Percentiles rank a stretch among this genome's conserved stretches.
These are phyloP conservation scores for Parnassius glacialis DNA, from an alignment of 2,888 invertebrate species.

Conservation along the genomic window DNA sequence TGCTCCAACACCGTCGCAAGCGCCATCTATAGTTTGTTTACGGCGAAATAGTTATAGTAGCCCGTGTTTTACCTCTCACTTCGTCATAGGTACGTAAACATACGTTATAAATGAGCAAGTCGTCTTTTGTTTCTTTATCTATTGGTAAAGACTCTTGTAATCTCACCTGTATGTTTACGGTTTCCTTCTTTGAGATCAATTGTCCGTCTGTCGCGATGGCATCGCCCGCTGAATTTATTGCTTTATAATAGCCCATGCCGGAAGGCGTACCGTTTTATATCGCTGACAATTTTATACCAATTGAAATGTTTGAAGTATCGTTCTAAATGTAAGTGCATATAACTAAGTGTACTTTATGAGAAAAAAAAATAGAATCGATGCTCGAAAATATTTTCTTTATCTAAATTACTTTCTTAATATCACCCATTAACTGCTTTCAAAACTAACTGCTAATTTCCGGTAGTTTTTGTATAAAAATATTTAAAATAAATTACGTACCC, in stretches of 20 bases:
- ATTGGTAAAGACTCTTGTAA: slow-evolving; percentile 44
- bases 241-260: slow-evolving; percentile 55
- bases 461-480: too few relatives aligned
- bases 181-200: slow-evolving; percentile 38
- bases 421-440: too few relatives aligned
- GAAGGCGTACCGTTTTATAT: slow-evolving; percentile 54
- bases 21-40: slow-evolving; percentile 48
- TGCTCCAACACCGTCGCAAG: slow-evolving; percentile 42
- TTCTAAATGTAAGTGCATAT: background rate
- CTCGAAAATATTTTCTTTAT: too few relatives aligned
- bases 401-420: too few relatives aligned
- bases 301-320: slow-evolving; percentile 36
- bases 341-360: background rate
- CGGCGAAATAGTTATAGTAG: slow-evolving; percentile 49
- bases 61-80: slow-evolving; percentile 60
- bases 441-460: too few relatives aligned
- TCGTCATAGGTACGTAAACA: slow-evolving; percentile 52
- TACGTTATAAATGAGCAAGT: slow-evolving; percentile 65
- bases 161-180: slow-evolving; percentile 47
- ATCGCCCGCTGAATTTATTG: slow-evolving; percentile 46
- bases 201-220: slow-evolving; percentile 5
- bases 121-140: slow-evolving; percentile 64
- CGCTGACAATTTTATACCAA: slow-evolving; percentile 50
- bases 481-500: too few relatives aligned
- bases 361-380: too few relatives aligned